phyloP scores from a whole-genome alignment of 2,113 vertebrate genomes.

The Urocolius indicus region DNA sequence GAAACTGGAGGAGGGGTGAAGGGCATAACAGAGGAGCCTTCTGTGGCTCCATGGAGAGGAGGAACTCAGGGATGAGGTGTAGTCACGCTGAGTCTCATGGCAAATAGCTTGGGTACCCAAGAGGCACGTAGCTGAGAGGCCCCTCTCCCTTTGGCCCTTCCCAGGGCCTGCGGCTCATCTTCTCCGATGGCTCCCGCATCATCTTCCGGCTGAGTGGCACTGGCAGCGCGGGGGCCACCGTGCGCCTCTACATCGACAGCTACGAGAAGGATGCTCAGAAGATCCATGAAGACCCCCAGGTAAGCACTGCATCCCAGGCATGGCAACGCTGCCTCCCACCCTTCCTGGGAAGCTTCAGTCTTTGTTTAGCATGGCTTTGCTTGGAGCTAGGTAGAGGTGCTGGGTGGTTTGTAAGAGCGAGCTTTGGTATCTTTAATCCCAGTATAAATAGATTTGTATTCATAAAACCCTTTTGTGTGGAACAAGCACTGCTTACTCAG shows the following conservation, averaged over 20 bases:
- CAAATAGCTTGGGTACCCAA: too few species aligned
- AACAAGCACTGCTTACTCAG: background rate
- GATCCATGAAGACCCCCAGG: conserved; percentile 94
- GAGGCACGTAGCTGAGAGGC: background rate
- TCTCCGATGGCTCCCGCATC: conserved; percentile 93
- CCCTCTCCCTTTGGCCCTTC: background rate
- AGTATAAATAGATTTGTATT: accelerated
- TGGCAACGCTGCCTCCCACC: background rate
- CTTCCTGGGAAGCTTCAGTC: background rate
- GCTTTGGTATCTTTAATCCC: background rate
- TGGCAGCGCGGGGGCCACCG: conserved; percentile 93
- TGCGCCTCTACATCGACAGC: conserved; percentile 97
- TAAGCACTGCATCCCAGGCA: background rate
- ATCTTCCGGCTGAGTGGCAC: conserved; percentile 98
- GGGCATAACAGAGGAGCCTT: too few species aligned
- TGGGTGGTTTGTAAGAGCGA: background rate
- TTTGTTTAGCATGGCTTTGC: background rate
- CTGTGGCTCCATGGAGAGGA: background rate
- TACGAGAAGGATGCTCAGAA: conserved; percentile 93
- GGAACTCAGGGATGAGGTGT: too few species aligned
- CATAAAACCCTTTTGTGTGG: background rate
- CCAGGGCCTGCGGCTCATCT: conserved; percentile 94
- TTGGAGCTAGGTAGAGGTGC: background rate
- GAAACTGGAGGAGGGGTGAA: background rate
- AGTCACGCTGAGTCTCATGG: accelerated